phyloP scores from a whole-genome alignment of 2,888 invertebrate genomes.

The Drosophila parthenogenetica region DNA sequence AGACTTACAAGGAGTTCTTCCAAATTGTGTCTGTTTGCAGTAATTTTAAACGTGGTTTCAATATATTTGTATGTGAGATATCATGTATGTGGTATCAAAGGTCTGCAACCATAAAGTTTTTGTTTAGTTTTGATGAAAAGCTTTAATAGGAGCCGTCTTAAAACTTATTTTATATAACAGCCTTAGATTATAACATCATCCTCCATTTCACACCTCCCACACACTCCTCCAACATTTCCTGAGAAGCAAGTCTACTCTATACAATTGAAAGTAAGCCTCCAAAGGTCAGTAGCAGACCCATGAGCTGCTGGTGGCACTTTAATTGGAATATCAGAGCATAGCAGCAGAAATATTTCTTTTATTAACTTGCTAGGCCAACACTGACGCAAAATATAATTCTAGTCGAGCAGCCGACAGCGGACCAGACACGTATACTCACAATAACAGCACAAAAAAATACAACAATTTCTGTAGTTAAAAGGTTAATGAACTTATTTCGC shows the following conservation, averaged over 20 bases:
- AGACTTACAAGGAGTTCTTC: not conserved
- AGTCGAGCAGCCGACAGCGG: constrained; percentile 16
- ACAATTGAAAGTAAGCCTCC: constrained; percentile 59
- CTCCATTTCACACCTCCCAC: constrained; percentile 31
- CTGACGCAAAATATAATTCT: constrained; percentile 61
- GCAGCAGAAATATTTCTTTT: constrained; percentile 57
- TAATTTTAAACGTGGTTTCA: too few species aligned
- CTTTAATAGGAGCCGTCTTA: constrained; percentile 39
- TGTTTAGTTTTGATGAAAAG: constrained; percentile 7
- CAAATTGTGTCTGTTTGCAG: not conserved
- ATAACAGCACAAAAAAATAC: constrained; percentile 59
- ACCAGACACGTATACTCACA: constrained; percentile 21
- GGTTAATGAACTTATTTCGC: constrained; percentile 81
- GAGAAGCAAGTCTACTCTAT: constrained; percentile 17
- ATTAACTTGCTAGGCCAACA: constrained; percentile 68
- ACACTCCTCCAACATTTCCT: constrained; percentile 28
- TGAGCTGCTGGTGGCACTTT: constrained; percentile 69
- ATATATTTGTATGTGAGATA: too few species aligned
- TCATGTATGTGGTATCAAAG: too few species aligned
- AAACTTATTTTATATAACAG: constrained; percentile 76
- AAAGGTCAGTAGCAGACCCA: constrained; percentile 22
- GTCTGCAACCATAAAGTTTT: not conserved
- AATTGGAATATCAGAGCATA: constrained; percentile 74
- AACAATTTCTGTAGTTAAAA: constrained; percentile 79
- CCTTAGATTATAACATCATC: constrained; percentile 62